Base-by-base conservation (phyloP, 2,113 vertebrate species). In the Melanotaenia duboulayi region DNA sequence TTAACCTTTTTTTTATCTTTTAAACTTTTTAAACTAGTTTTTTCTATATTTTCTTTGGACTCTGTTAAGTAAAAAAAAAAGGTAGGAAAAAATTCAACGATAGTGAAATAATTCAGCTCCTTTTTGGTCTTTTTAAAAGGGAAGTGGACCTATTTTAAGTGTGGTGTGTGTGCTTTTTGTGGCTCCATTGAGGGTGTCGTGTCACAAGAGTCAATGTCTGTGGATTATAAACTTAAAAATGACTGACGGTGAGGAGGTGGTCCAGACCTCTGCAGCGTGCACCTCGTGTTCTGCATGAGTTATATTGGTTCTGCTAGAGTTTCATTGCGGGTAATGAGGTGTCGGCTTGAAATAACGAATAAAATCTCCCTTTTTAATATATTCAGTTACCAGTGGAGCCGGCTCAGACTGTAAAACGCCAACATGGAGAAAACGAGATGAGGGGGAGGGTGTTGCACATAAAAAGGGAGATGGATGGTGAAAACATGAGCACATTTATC, bases 401-500 rank as follows among this genome's bases (percentile, higher is more conserved):
- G 37, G 10, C 48, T 22, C 4, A 13, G 22, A 4, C 28, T 50
- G 46, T 4, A 25, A 35, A 76, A 35, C 32, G 6, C 28, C n/a
- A 56, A 67, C 14, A 58, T 68, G 23, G 69, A 55, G 28, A 20
- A 56, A 17, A 42, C 11, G 49, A 54, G 14, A 32, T 56, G 63
- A 44, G 63, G 49, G 50, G 58, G 76, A 28, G 81, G 56, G 70
- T 4, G 66, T 19, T 24, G 19, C 37, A 25, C 23, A 62, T 71
- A 68, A 44, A 28, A 19, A 37, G 11, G 14, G 62, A 49, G 70
- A 56, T 3, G n/a, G 24, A 55, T 20, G 23, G 57, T 2, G 51
- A 77, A 57, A 77, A 72, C 66, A 81, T 61, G 71, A 76, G 59
- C 20, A n/a, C 2, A 8, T 22, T 40, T 22, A 61, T 72, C 60